phyloP scores from a whole-genome alignment of 2,888 invertebrate genomes.

The Melolontha melolontha region DNA sequence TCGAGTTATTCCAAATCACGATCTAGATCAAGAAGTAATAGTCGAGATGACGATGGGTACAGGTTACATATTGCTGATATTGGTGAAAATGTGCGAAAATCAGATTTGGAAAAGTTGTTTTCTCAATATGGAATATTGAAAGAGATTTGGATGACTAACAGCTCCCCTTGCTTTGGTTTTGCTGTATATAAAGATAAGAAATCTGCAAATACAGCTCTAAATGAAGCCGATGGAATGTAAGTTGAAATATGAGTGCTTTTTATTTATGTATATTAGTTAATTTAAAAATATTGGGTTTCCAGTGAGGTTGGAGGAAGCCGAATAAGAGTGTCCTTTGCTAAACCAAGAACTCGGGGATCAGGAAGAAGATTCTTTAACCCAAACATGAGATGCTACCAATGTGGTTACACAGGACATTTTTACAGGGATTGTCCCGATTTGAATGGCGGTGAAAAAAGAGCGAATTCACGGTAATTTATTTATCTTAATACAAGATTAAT shows the following conservation, averaged over 20 bases:
- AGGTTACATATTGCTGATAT: conserved; percentile 69
- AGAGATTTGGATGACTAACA: conserved; percentile 72
- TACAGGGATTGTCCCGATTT: conserved; percentile 69
- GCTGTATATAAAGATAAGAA: conserved; percentile 69
- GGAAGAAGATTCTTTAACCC: conserved; percentile 68
- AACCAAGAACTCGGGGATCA: conserved; percentile 67
- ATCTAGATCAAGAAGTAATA: conserved; percentile 62
- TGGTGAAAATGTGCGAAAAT: conserved; percentile 67
- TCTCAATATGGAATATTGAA: conserved; percentile 68
- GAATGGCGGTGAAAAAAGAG: conserved; percentile 60
- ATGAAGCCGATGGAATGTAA: conserved; percentile 67
- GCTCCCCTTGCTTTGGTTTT: conserved; percentile 73
- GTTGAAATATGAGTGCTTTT: conserved; percentile 50
- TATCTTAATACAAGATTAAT: conserved; percentile 39
- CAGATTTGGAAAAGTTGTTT: conserved; percentile 69
- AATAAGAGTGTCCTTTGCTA: conserved; percentile 69
- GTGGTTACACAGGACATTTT: conserved; percentile 71
- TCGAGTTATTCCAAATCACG: conserved; percentile 59
- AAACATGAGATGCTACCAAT: conserved; percentile 71
- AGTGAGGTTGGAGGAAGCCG: conserved; percentile 68
- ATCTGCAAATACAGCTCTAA: conserved; percentile 67
- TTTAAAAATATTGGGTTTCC: conserved; percentile 44
- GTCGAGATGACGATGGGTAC: conserved; percentile 63
- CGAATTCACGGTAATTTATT: conserved; percentile 55
- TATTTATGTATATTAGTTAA: not conserved